Evolutionary conservation across 2,888 invertebrate genomes (phyloP), one percentile per base, ranked within the genome.

Genomic region (Andrena flavipes): DNA sequence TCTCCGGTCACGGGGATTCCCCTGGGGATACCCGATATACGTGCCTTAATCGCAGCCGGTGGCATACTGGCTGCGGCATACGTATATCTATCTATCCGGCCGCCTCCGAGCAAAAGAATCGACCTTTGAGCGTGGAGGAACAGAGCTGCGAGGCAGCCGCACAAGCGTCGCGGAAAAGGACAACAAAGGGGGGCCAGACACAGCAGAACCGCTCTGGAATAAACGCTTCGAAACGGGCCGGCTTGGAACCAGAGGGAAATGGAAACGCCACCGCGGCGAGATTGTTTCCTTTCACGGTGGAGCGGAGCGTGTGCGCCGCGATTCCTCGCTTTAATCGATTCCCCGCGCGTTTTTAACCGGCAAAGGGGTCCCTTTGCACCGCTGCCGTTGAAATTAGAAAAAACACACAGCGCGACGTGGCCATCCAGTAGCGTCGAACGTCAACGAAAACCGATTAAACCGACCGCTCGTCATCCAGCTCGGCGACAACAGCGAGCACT

Each of bases 11-110:
- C 86, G 88, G 88, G 85, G 88, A 90, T 90, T 92, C 90, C 42
- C 91, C 89, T 56, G 69, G 88, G 91, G 91, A 90, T 89, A 88
- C 86, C 82, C 90, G 89, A 80, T 86, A 84, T 90, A 91, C 91
- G 89, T 90, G 90, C 88, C 90, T 91, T 91, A 92, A 92, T 92
- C 91, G 91, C 83, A 65, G 67, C 42, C 82, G 64, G 73, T 82
- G 83, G 87, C 86, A 87, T 76, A 76, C 85, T 67, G 80, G 59
- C 83, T 70, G 79, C 60, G 68, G 69, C 75, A 62, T 65, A 30
- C 56, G 2, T 62, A 33, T 35, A 56, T 69, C 48, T 84, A 68
- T 78, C 62, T 70, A 59, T 64, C 74, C 65, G 26, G 29, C 49
- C n/a, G 54, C 60, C 60, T 20, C 69, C 63, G 29, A 72, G 54